Percentiles rank a stretch among this genome's conserved stretches.
Evolutionary conservation across 2,888 invertebrate species (phyloP).

Genomic region (Fragum whitleyi): DNA sequence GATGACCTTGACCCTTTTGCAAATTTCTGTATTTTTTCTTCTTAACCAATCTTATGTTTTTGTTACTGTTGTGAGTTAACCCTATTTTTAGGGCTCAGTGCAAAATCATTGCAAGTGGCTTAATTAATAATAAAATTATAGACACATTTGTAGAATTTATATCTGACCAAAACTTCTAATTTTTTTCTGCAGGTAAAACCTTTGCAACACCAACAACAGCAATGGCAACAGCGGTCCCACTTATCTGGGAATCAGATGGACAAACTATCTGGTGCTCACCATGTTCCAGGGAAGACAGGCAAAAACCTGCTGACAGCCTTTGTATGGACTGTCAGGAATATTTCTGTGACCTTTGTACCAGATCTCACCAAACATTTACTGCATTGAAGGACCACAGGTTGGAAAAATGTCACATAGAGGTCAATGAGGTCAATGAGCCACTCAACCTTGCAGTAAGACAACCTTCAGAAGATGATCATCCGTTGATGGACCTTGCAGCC

Average conservation of each 20-base stretch:
- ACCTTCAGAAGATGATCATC: not conserved
- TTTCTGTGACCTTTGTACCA: not conserved
- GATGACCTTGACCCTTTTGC: too few species aligned
- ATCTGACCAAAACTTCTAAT: too few species aligned
- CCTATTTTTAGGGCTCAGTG: too few species aligned
- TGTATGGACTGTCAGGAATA: not conserved
- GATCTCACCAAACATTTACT: not conserved
- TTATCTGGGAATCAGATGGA: not conserved
- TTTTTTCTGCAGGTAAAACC: too few species aligned
- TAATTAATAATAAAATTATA: too few species aligned
- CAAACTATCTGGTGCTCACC: not conserved
- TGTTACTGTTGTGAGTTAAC: too few species aligned
- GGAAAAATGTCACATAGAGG: not conserved
- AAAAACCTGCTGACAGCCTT: not conserved
- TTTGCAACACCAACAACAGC: too few species aligned
- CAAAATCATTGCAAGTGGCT: too few species aligned
- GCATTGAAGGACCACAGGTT: not conserved
- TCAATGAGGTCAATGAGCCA: not conserved
- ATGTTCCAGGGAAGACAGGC: not conserved
- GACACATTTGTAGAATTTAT: too few species aligned
- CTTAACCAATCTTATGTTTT: too few species aligned
- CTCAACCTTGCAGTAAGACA: not conserved
- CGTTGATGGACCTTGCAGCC: not conserved
- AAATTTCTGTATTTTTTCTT: too few species aligned
- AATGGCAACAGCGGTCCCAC: too few species aligned